Base-by-base conservation (phyloP, 1,140 invertebrate species). In the Eriosoma lanigerum region DNA sequence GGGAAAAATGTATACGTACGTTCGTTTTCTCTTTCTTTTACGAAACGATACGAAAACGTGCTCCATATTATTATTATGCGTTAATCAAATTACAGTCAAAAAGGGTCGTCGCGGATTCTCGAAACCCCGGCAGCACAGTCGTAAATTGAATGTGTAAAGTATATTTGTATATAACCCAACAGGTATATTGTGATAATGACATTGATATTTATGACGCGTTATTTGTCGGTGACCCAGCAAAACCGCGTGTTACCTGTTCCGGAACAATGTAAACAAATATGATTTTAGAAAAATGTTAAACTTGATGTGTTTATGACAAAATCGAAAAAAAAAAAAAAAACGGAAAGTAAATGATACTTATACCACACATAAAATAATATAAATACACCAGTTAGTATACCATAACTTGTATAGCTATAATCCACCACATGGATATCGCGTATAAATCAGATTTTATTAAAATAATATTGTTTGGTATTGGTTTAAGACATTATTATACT, bases 41-140 rank as follows among this genome's bases (percentile, higher is more conserved):
- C n/a, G n/a, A 19, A n/a, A 38, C 29, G 32, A 38, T 38, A 38
- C 32, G 32, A 64, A 19, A 64, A 38, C 62, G 19, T 64, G 19
- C n/a, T 38, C 32, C 32, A 8, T 38, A 38, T 5, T 24, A 56
- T 56, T 56, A 56, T 56, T 56, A 15, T 21, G 21, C 24, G 64
- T 68, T 68, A 21, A 68, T 68, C n/a, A 24, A 68, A 68, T 46
- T 68, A 70, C 24, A 50, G 21, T 70, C 24, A 17, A 70, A 70
- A 50, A 70, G 24, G 66, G 66, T 70, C 24, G 66, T 70, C 24
- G 66, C 44, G 38, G 38, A 50, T 50, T 50, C 46, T 70, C 15
- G 26, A 70, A 70, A 70, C 19, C 17, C 66, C 24, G n/a, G 44
- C 66, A 50, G 15, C 66, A 12, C 13, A 19, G 13, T 68, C 64